Evolutionary conservation across 1,140 invertebrate genomes (phyloP), one percentile per base, ranked within the genome.

Genomic region (Lepidostoma basale): DNA sequence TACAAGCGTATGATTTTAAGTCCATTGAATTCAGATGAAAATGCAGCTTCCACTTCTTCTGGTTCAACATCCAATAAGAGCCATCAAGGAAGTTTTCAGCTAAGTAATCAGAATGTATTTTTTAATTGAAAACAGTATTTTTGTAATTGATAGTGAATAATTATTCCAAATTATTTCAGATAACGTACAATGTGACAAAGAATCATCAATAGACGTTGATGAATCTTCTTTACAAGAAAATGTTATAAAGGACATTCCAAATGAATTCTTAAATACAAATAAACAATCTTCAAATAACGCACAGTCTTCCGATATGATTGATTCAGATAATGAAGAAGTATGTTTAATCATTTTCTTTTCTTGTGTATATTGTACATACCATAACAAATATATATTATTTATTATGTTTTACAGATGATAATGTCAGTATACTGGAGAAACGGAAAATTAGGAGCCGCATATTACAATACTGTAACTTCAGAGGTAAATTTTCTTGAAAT

Each of bases 381-480:
- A 56, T 28, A 6, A 10, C n/a, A 8, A 56, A 6, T 10, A 56
- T 6, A 22, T 22, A 10, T 36, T 36, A n/a, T 23, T 36, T 28
- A 4, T 52, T 60, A 5, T 45, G 8, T 5, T 44, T 52, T 52
- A 10, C 52, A 82, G 80, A 75, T 76, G 62, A 75, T 86, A 40
- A 73, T 86, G 62, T 78, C 78, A 54, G 76, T 82, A 3, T 76
- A 80, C 64, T 83, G 81, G 75, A 76, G 80, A 68, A 77, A 78
- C 25, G 83, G 83, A 28, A 83, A 83, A 74, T 74, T 92, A 16
- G 90, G 89, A 30, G 86, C 88, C 10, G 88, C 90, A 0, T 89
- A 87, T 75, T 93, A 90, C 77, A 86, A 88, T 71, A 75, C 88
- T n/a, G 78, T 85, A 49, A 88, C 86, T 0, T 85, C 82, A 20